Conservation (phyloP, 1,140 invertebrate genomes). For the Delia radicum region DNA sequence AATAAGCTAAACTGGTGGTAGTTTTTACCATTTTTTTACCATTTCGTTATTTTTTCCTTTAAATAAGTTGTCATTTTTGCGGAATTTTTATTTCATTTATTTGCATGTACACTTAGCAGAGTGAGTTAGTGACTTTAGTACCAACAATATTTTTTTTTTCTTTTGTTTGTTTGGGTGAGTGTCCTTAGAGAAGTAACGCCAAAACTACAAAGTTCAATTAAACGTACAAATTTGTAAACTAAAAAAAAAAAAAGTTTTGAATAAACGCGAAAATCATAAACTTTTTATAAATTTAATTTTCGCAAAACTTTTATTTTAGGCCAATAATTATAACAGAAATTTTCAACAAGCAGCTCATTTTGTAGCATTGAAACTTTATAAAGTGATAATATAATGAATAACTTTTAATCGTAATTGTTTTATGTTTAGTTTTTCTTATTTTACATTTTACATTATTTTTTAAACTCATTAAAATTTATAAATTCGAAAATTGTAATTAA, state of each 20-base stretch:
- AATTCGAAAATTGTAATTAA: too few relatives aligned
- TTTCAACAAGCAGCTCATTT: not conserved
- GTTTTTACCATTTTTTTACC: not conserved
- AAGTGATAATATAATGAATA: too few relatives aligned
- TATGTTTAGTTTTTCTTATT: too few relatives aligned
- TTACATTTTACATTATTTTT: too few relatives aligned
- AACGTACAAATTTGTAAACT: not conserved
- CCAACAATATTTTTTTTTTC: not conserved
- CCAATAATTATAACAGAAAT: not conserved
- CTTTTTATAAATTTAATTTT: not conserved
- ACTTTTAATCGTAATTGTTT: too few relatives aligned
- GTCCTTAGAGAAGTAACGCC: not conserved
- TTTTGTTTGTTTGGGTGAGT: not conserved
- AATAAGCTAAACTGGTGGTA: not conserved
- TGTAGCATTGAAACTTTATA: too few relatives aligned
- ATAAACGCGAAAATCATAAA: too few relatives aligned
- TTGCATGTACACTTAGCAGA: too few relatives aligned
- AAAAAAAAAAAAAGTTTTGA: not conserved
- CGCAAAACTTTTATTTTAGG: not conserved
- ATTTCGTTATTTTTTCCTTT: not conserved
- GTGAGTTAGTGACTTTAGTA: not conserved
- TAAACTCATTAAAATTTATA: too few relatives aligned
- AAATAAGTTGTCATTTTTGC: not conserved
- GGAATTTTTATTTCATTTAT: not conserved
- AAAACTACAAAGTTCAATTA: not conserved